Conservation (phyloP, 2,888 invertebrate species). For the Prosopocoilus inquinatus region DNA sequence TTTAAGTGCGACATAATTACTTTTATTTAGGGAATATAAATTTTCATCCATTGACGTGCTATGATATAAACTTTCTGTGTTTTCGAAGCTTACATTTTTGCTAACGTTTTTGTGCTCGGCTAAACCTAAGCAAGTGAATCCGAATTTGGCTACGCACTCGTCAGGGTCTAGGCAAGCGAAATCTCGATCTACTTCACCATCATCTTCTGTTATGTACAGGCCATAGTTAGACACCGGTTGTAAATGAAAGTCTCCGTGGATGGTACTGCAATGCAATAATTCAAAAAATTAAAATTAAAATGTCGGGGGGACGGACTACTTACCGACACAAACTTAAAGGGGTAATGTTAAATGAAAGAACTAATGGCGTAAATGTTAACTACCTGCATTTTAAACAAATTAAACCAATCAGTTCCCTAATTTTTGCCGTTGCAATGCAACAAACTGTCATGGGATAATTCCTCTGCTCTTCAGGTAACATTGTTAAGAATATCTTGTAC, state of each 20-base stretch:
- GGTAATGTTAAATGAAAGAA: too few relatives aligned
- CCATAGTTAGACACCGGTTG: constrained; percentile 74
- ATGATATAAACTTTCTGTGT: constrained; percentile 17
- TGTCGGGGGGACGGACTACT: too few relatives aligned
- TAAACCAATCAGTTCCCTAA: constrained; percentile 87
- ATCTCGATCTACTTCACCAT: constrained; percentile 91
- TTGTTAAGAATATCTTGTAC: constrained; percentile 87
- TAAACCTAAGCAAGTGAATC: constrained; percentile 84
- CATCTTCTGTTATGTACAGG: constrained; percentile 92
- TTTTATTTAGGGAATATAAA: neutral
- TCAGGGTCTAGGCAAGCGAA: constrained; percentile 87
- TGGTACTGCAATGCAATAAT: constrained; percentile 52
- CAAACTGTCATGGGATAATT: constrained; percentile 81
- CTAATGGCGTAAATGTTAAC: constrained; percentile 2
- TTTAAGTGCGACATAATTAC: neutral
- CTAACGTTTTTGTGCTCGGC: constrained; percentile 66
- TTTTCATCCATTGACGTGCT: constrained; percentile 21
- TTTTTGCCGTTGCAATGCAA: constrained; percentile 81
- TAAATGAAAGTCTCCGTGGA: constrained; percentile 62
- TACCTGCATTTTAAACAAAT: constrained; percentile 83
- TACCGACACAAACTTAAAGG: too few relatives aligned
- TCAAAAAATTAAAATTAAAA: constrained; percentile 4
- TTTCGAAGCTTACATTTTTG: constrained; percentile 47
- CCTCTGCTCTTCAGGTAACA: constrained; percentile 77
- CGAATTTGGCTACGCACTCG: constrained; percentile 91